Base-by-base conservation (phyloP, 2,888 invertebrate genomes). In the Heliconius aoede region DNA sequence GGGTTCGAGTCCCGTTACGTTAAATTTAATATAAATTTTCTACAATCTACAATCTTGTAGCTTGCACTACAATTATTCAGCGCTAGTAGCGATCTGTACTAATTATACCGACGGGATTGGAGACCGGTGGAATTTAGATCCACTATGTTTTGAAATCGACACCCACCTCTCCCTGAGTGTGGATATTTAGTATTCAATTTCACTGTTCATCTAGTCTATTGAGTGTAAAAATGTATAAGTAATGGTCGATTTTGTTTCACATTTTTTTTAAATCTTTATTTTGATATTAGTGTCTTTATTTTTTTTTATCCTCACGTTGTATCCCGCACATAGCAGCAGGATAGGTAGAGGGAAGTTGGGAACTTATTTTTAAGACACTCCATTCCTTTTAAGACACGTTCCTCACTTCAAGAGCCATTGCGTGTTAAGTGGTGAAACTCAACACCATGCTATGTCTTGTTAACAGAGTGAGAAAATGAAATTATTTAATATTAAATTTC, bases 131-230 rank as follows among this genome's bases (percentile, higher is more conserved):
- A 80, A 80, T 80, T 72, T 55, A 72, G 74, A 81, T 81, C 82
- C 81, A 78, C 72, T 81, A 80, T 85, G 85, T 86, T 85, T 82
- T 83, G 79, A 79, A 75, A 78, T 75, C 78, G 75, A 80, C 74
- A 76, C 74, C 60, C 80, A 30, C 71, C 72, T 61, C 60, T 55
- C 71, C 24, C 58, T 21, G 72, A 40, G 32, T 21, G 60, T 15
- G 32, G 26, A 36, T 40, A 40, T 60, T 36, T 55, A 69, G 30
- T 69, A 55, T 69, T 30, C 46, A 51, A 51, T 55, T 51, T 55
- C 24, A 69, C 51, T 69, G 51, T 55, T 69, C 28, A 55, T 69
- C 51, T 30, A 55, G 30, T 51, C 24, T 55, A 30, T 24, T 15
- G 51, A 30, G 51, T 55, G 55, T 55, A 1, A 69, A 51, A 55